These are phyloP conservation scores for Chelonoidis abingdonii DNA, from an alignment of 2,113 vertebrate genomes.

Conservation along the genomic window DNA sequence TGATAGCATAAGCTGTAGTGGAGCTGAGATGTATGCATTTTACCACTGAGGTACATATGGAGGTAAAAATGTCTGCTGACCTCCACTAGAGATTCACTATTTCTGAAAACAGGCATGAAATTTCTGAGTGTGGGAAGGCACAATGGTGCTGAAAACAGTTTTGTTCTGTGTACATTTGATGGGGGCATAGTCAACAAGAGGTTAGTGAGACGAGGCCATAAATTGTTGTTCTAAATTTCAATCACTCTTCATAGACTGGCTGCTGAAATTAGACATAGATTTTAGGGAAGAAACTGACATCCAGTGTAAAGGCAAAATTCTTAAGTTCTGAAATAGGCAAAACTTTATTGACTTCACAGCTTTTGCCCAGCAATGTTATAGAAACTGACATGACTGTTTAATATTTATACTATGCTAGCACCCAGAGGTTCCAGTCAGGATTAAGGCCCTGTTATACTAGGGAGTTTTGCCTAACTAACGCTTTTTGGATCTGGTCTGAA, in stretches of 20 bases:
- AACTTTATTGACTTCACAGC: not conserved
- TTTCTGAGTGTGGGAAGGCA: slow-evolving; percentile 23
- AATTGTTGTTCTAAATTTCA: slow-evolving; percentile 52
- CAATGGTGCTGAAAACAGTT: slow-evolving; percentile 63
- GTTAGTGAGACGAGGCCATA: slow-evolving; percentile 47
- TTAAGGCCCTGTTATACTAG: not conserved
- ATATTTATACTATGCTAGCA: not conserved
- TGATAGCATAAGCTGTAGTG: not conserved
- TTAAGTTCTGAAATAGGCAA: not conserved
- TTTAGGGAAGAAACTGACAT: slow-evolving; percentile 28
- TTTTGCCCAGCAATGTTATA: slow-evolving; percentile 19
- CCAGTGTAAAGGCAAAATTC: slow-evolving; percentile 15
- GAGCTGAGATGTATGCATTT: not conserved
- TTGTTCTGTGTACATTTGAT: slow-evolving; percentile 6
- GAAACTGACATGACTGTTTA: not conserved
- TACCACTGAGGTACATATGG: not conserved
- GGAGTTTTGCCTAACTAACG: not conserved
- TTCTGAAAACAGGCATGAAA: slow-evolving; percentile 22
- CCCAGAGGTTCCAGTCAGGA: slow-evolving; percentile 23
- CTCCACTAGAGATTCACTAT: not conserved
- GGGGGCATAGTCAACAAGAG: not conserved
- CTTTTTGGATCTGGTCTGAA: not conserved
- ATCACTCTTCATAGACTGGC: slow-evolving; percentile 49
- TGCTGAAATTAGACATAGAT: slow-evolving; percentile 53
- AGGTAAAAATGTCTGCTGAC: not conserved